Evolutionary conservation across 2,888 invertebrate species (phyloP).

Genomic region (Eristalinus sepulchralis): DNA sequence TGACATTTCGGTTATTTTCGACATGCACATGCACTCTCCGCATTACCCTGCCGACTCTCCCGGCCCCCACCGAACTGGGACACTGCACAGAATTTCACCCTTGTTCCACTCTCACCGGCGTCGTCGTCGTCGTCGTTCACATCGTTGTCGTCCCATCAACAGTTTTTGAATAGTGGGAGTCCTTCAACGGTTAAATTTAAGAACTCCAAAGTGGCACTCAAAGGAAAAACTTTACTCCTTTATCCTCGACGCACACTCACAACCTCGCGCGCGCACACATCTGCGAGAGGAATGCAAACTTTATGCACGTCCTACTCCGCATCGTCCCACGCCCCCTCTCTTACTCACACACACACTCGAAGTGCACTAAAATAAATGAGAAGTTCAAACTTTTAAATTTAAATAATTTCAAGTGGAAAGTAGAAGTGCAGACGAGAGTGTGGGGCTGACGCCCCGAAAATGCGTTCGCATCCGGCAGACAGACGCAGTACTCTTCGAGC

Average conservation of each 20-base stretch:
- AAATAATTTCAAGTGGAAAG: slow-evolving; percentile 70
- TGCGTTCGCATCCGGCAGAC: slow-evolving; percentile 27
- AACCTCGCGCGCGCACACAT: neutral
- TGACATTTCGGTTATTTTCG: slow-evolving; percentile 65
- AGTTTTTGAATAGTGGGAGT: slow-evolving; percentile 18
- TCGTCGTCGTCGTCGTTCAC: no score
- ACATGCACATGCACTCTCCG: slow-evolving; percentile 63
- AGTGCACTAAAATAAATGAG: slow-evolving; percentile 66
- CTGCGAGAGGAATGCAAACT: slow-evolving; percentile 23
- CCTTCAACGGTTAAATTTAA: slow-evolving; percentile 62
- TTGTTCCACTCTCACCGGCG: neutral
- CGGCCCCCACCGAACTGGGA: neutral
- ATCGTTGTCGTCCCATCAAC: neutral
- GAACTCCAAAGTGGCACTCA: slow-evolving; percentile 62
- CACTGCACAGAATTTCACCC: neutral
- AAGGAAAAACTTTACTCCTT: slow-evolving; percentile 59
- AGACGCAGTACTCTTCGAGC: slow-evolving; percentile 36
- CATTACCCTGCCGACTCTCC: neutral
- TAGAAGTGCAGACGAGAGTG: slow-evolving; percentile 28
- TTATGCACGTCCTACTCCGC: slow-evolving; percentile 13
- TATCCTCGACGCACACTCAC: slow-evolving; percentile 17
- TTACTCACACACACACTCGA: neutral
- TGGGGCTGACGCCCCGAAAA: slow-evolving; percentile 44
- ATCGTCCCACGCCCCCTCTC: neutral
- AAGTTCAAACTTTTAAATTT: slow-evolving; percentile 70